A percentile compares a stretch with the other conserved stretches of the same genome.
Evolutionary conservation across 2,888 invertebrate genomes (phyloP).

Genomic region (Caenorhabditis imperialis): DNA sequence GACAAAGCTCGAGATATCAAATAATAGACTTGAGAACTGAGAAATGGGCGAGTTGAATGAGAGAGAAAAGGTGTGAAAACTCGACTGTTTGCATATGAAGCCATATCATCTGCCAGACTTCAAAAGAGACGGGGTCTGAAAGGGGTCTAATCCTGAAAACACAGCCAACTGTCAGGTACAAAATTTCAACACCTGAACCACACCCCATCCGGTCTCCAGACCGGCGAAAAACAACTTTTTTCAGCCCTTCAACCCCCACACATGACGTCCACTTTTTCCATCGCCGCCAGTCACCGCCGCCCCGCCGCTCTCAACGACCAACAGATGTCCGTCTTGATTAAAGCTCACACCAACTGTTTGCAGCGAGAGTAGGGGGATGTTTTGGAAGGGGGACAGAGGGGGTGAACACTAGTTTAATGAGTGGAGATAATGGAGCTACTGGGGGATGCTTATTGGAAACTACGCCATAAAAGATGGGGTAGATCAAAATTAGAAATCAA

Average conservation of each 20-base stretch:
- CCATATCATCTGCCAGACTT: too few species aligned
- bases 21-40: constrained; percentile 16
- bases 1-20: constrained; percentile 33
- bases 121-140: too few species aligned
- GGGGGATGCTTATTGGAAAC: too few species aligned
- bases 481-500: too few species aligned
- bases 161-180: constrained; percentile 36
- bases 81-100: constrained; percentile 6
- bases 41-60: neutral
- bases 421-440: neutral
- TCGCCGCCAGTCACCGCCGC: neutral
- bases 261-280: constrained; percentile 37
- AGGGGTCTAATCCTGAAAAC: neutral
- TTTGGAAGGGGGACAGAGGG: constrained; percentile 47
- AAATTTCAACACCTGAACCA: constrained; percentile 25
- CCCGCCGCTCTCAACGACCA: constrained; percentile 18
- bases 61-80: too few species aligned
- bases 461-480: too few species aligned
- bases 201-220: neutral
- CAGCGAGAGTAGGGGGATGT: constrained; percentile 22
- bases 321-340: constrained; percentile 48
- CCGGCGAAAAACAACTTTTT: constrained; percentile 31
- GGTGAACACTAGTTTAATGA: constrained; percentile 1
- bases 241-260: constrained; percentile 37
- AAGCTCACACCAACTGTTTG: constrained; percentile 59